These are phyloP conservation scores for Acronicta alni DNA, from an alignment of 2,888 invertebrate species.

Conservation along the genomic window DNA sequence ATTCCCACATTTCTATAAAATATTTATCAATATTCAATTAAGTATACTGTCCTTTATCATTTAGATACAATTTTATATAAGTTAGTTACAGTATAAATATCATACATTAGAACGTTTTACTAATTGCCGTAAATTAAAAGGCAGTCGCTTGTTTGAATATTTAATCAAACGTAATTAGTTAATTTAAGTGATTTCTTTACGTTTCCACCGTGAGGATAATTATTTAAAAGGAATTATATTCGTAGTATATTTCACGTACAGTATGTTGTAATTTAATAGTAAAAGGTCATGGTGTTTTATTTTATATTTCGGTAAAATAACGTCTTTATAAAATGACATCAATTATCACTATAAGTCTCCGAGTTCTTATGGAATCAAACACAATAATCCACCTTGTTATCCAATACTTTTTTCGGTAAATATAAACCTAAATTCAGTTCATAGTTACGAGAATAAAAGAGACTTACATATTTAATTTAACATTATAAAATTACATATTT, in stretches of 20 bases:
- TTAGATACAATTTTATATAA: not conserved
- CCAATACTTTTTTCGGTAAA: no score
- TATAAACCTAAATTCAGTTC: no score
- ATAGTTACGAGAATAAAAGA: no score
- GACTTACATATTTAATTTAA: no score
- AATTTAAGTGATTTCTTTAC: constrained; percentile 42
- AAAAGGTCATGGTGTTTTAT: constrained; percentile 18
- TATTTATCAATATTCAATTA: no score
- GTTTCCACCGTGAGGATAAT: constrained; percentile 16
- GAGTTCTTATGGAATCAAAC: no score
- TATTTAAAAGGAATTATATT: constrained; percentile 16
- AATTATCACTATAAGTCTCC: no score
- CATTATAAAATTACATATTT: no score
- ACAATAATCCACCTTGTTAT: no score
- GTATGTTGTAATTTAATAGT: constrained; percentile 12
- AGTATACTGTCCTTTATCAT: not conserved
- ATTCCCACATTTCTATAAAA: no score
- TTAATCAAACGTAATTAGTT: constrained; percentile 39
- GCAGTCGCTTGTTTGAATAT: constrained; percentile 31
- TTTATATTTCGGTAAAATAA: constrained; percentile 24
- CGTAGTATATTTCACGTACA: constrained; percentile 7
- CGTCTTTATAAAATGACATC: no score
- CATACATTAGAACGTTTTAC: constrained; percentile 12
- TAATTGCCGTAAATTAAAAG: constrained; percentile 40
- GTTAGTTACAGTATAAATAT: not conserved